Base-by-base conservation (phyloP, 2,113 vertebrate species). In the Nothobranchius furzeri region DNA sequence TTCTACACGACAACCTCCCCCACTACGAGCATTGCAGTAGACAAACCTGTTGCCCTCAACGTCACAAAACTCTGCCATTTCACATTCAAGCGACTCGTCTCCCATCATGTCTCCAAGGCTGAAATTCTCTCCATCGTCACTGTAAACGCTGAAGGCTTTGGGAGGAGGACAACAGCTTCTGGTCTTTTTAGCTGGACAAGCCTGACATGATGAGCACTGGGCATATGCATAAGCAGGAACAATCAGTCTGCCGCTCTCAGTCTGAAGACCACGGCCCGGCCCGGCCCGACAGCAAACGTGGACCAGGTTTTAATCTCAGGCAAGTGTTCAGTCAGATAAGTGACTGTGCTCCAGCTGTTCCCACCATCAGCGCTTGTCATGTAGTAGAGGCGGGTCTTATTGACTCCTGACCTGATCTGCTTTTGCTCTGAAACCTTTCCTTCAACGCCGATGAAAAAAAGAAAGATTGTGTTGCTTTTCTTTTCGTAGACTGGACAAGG, bases 361-460 rank as follows among this genome's bases (percentile, higher is more conserved):
- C 67, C 67, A 7, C 9, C 57, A 14, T 69, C 67, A 4, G 11
- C 36, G 56, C 37, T 53, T 9, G 67, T 60, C 7, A 60, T 9
- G 36, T 60, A 69, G 67, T 57, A 69, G 48, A 69, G 66, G 11
- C 15, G 56, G 48, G 67, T 30, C 49, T 60, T 53, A 20, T 53
- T 69, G 37, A 17, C 14, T 14, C 64, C 54, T n/a, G 49, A 59
- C 48, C 37, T 30, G 30, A 30, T 52, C 48, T 60, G 66, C 48
- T 48, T 52, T 6, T 20, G 2, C 30, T 69, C 66, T 3, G 56
- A 45, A 9, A 45, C 57, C 2, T 2, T 51, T 1, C 56, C 66
- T 20, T 69, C 48, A 11, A 69, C 8, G 3, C 56, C 17, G 14
- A 69, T 52, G 24, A 69, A 69, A 20, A 69, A 59, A 36, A 69